Base-by-base conservation (phyloP, 2,797 vertebrate species). In the Eidolon dupreanum region DNA sequence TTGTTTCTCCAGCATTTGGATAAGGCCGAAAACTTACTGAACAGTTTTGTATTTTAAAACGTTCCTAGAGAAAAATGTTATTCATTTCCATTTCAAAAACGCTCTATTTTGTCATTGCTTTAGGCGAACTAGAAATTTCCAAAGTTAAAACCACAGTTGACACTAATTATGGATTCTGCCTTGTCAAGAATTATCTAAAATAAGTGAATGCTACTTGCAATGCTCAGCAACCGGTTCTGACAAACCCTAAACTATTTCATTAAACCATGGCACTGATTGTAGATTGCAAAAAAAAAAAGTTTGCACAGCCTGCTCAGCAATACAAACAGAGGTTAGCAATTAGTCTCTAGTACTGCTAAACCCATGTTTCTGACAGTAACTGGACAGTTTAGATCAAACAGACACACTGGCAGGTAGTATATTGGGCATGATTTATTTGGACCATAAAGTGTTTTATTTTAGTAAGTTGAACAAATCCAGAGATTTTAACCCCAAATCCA, bases 361-460 rank as follows among this genome's bases (percentile, higher is more conserved):
- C 7, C 51, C 85, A 53, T 66, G 36, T 93, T 71, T 96, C 89
- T 94, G 38, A 95, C 65, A 95, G 61, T 96, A 96, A 79, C 5
- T 90, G 51, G 41, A 85, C 63, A 97, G 38, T 90, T 95, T 94
- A 95, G 63, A 96, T 82, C 73, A 95, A 70, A 96, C 22, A 96
- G 36, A 97, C 84, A 97, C 90, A 92, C 9, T 90, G 74, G 49
- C 79, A 97, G 89, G 85, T 81, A 95, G 43, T 31, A 31, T 71
- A 53, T 19, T 96, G 90, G 53, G 93, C 26, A 89, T 93, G 61
- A 95, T 95, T 96, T 96, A 97, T 95, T 96, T 79, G 82, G 46
- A 96, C 38, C 68, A 90, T 36, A 53, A 87, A 85, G 24, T 84
- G 19, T 90, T 96, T 93, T 94, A 91, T 91, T 89, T 96, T 36